phyloP scores from a whole-genome alignment of 2,888 invertebrate genomes.

The Carabus problematicus region DNA sequence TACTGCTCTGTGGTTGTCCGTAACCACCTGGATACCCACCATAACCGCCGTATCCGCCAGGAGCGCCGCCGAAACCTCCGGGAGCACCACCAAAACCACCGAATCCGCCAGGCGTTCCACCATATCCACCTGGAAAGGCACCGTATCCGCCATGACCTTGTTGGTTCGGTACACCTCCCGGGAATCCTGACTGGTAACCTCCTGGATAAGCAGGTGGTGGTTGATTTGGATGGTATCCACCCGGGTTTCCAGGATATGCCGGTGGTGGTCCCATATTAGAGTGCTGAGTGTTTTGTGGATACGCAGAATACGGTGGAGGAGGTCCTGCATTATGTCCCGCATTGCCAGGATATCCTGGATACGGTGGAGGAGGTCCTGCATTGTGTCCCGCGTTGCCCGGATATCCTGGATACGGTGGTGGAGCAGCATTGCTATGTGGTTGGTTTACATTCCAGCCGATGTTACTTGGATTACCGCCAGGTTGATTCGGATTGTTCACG shows the following conservation, averaged over 20 bases:
- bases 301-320: slow-evolving; percentile 40
- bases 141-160: slow-evolving; percentile 40
- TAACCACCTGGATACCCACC: slow-evolving; percentile 17
- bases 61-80: slow-evolving; percentile 47
- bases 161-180: slow-evolving; percentile 18
- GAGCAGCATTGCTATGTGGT: slow-evolving; percentile 10
- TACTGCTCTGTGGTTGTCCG: slow-evolving; percentile 15
- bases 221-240: slow-evolving; percentile 17
- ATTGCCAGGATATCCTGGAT: slow-evolving; percentile 15
- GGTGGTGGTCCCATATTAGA: slow-evolving; percentile 9
- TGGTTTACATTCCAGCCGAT: slow-evolving; percentile 23
- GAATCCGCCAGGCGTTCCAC: slow-evolving; percentile 45
- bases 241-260: slow-evolving; percentile 19
- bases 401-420: slow-evolving; percentile 33
- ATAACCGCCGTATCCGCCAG: slow-evolving; percentile 13
- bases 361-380: slow-evolving; percentile 22
- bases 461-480: slow-evolving; percentile 9
- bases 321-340: slow-evolving; percentile 16
- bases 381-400: background rate
- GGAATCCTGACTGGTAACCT: slow-evolving; percentile 34
- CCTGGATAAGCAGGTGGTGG: slow-evolving; percentile 35
- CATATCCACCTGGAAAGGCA: slow-evolving; percentile 42
- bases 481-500: slow-evolving; percentile 2
- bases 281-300: slow-evolving; percentile 35
- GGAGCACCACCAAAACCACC: slow-evolving; percentile 42